Evolutionary conservation across 2,797 vertebrate genomes (phyloP), one percentile per base, ranked within the genome.

Genomic region (Lutjanus argentimaculatus): DNA sequence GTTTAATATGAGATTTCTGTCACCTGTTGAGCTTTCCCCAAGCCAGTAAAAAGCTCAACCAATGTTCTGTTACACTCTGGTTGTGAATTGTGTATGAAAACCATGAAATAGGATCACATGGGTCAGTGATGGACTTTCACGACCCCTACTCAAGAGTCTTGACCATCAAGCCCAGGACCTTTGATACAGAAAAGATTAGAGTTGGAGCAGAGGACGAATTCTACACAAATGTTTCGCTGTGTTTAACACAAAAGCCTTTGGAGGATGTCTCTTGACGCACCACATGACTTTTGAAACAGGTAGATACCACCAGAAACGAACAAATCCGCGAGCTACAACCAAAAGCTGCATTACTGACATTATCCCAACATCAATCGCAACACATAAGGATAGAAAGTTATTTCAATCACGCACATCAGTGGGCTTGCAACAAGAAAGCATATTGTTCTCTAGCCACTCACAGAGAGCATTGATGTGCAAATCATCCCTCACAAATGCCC

Each of bases 381-480:
- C 77, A 57, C 21, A 70, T 51, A 49, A n/a, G 53, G 72, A 72
- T 62, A 73, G 66, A 77, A 82, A 66, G 48, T 25, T 56, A 79
- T 80, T 85, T 88, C 75, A 75, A 82, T 89, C 85, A 79, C 46
- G 51, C 64, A 72, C 72, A 71, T 75, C 58, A 25, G 67, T 7
- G 8, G 68, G 42, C 71, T 90, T 89, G 88, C 68, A 83, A 87
- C 83, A 43, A 76, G 48, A 52, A 67, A 52, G 17, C 8, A 6
- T 78, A 85, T 88, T 89, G 83, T 90, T 92, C 62, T 21, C 22
- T 51, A 42, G 63, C 76, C 57, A 80, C 64, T 89, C 59, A 64
- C 75, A 63, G 63, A 19, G n/a, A 40, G 48, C 73, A 90, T 80
- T 91, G 86, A 90, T 89, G 89, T 93, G 92, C 79, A 94, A 90